Evolutionary conservation across 2,113 vertebrate species (phyloP), one percentile per base, ranked within the genome.

Genomic region (Nettapus auritus): DNA sequence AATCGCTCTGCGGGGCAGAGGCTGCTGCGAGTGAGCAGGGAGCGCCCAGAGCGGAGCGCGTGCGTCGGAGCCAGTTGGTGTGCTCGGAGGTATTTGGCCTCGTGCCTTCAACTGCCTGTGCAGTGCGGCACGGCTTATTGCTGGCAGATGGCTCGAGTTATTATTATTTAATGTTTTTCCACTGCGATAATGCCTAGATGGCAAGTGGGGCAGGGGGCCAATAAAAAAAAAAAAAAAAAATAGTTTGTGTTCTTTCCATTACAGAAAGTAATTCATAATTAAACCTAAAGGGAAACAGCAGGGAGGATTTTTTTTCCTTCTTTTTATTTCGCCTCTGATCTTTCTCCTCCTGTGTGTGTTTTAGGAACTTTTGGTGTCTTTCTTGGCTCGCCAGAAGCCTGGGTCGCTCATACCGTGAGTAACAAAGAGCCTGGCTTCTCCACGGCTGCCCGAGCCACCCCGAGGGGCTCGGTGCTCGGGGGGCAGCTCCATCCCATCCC

Each of bases 1-100:
- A 53, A 11, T 33, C 1, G 46, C 42, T 34, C 52, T 2, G 63
- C 38, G 9, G 90, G 85, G 75, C 69, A 56, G 52, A 20, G 4
- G 4, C 16, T 17, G 2, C n/a, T 1, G 8, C 17, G 7, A 55
- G 55, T 2, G 5, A 34, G 11, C 4, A 1, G 40, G 46, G 9
- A 50, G 52, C 34, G 38, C 64, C 12, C 2, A 0, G 8, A 48
- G 1, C 6, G 0, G 4, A 3, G 46, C 2, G 10, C 4, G 42
- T 48, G 66, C 69, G 13, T 11, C 12, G 0, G 50, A 23, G 56
- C 57, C 62, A 11, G 64, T 8, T 50, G 3, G 83, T 86, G 9
- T 0, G 36, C 82, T 8, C 56, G 19, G 75, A 52, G 53, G 48
- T 8, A 4, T 50, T 60, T 81, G 90, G 90, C 12, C 76, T 2